Base-by-base conservation (phyloP, 2,888 invertebrate species). In the Luperina nickerlii region DNA sequence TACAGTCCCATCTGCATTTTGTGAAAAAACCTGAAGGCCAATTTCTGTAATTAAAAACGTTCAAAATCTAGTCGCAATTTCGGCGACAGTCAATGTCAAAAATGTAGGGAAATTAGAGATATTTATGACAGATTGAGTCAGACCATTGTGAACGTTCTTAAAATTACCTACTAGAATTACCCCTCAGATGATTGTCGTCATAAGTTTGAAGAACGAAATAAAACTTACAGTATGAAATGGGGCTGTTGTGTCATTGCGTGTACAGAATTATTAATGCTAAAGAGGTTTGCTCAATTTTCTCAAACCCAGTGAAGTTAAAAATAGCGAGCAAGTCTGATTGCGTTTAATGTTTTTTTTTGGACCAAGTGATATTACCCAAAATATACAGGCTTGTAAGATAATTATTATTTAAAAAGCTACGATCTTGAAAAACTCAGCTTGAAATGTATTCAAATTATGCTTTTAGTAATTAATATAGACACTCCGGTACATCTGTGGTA, bases 401-500 rank as follows among this genome's bases (percentile, higher is more conserved):
- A n/a, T 71, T 60, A n/a, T 27, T 9, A 54, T 45, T n/a, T 24
- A 45, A 27, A 51, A 27, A 63, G 5, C 51, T 27, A 24, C 11
- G 7, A 78, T 60, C 6, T 63, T 45, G 0, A 54, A 62, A 80
- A 13, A 27, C 27, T 68, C 45, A 1, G n/a, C 8, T 48, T 60
- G 24, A 51, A 48, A 71, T 68, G 54, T 27, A 27, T 42, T 48
- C 18, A 80, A 45, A 78, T 24, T 32, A 27, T 62, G 48, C 4
- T 51, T 62, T 45, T 51, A 15, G 7, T 62, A 62, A 38, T n/a
- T n/a, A 60, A 38, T 18, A n/a, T 60, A 67, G 48, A 13, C 57
- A 60, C 38, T 65, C 32, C 42, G 57, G 42, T 62, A 60, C 15
- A 63, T 75, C 60, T 67, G 62, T 82, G 62, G 71, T 65, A 57